Percentiles rank a stretch among this genome's conserved stretches.
phyloP scores from a whole-genome alignment of 2,113 vertebrate genomes.

The Lepus timidus region DNA sequence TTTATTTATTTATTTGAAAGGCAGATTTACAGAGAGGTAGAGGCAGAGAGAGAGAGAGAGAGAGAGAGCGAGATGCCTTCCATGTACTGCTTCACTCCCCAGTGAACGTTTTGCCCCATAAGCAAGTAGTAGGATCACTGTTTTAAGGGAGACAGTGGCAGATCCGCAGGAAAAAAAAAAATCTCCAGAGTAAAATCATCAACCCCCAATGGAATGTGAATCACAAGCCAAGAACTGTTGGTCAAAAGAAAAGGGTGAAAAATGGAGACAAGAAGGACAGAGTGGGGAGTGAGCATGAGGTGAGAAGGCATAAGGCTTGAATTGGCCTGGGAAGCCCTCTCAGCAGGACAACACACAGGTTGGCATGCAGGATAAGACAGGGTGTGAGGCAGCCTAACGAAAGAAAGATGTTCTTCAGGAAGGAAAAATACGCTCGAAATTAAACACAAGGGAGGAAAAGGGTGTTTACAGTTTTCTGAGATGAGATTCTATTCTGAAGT shows the following conservation, averaged over 20 bases:
- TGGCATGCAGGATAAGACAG: neutral
- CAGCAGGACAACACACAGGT: neutral
- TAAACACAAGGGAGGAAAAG: conserved; percentile 71
- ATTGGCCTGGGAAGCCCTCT: neutral
- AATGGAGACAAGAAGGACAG: neutral
- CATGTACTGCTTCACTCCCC: neutral
- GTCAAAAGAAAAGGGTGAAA: conserved; percentile 34
- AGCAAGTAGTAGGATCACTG: neutral
- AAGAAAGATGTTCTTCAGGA: conserved; percentile 61
- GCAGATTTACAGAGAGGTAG: too few species aligned
- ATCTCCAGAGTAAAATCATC: neutral
- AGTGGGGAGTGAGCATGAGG: neutral
- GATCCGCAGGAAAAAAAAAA: neutral
- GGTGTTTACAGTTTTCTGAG: conserved; percentile 75
- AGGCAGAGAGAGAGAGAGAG: too few species aligned
- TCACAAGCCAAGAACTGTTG: conserved; percentile 61
- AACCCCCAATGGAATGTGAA: conserved; percentile 45
- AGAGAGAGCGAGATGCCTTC: neutral
- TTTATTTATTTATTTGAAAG: too few species aligned
- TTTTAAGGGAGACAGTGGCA: conserved; percentile 11
- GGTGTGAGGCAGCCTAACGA: neutral
- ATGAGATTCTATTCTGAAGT: conserved; percentile 77
- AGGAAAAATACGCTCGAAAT: conserved; percentile 60
- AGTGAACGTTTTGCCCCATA: neutral
- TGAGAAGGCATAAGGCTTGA: conserved; percentile 5